Percentiles rank a stretch among this genome's conserved stretches.
phyloP scores from a whole-genome alignment of 2,113 vertebrate species.

The Mustela nigripes region DNA sequence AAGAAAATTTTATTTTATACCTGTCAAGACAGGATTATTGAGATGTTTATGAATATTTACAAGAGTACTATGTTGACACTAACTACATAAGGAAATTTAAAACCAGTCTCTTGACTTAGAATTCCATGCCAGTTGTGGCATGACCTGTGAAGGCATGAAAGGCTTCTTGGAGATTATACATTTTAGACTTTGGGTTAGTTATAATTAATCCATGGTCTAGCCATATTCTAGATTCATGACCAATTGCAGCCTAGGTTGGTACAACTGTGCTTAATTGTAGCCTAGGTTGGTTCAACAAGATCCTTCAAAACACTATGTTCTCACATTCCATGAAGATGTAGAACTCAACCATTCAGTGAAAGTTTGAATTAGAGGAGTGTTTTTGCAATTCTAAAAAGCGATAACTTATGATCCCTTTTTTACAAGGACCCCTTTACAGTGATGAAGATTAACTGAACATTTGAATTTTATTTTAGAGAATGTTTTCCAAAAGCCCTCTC shows the following conservation, averaged over 20 bases:
- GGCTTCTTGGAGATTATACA: not conserved
- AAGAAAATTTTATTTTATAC: conserved; percentile 9
- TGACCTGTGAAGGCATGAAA: not conserved
- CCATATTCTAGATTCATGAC: conserved; percentile 22
- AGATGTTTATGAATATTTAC: not conserved
- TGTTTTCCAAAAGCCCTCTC: not conserved
- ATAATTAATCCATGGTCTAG: not conserved
- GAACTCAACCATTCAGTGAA: not conserved
- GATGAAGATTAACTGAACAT: conserved; percentile 46
- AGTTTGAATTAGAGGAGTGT: not conserved
- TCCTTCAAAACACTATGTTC: not conserved
- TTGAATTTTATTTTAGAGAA: conserved; percentile 51
- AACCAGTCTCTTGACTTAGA: not conserved
- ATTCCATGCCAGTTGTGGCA: not conserved
- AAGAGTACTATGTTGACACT: not conserved
- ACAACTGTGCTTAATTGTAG: not conserved
- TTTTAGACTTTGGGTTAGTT: conserved; percentile 1
- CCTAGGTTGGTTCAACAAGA: not conserved
- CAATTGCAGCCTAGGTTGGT: not conserved
- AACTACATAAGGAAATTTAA: not conserved
- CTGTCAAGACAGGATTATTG: not conserved
- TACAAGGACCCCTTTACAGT: not conserved
- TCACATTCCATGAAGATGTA: conserved; percentile 17
- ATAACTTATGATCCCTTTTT: not conserved
- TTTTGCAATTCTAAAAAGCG: not conserved